A percentile compares a stretch with the other conserved stretches of the same genome.
Conservation (phyloP, 2,113 vertebrate genomes). For the Mus musculus region GRCm39 chr1:62297001-62297500, state of each 20-base stretch:
- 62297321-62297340: background rate
- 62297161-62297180: background rate
- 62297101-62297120: constrained; percentile 7
- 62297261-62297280: background rate
- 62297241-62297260: background rate
- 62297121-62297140: background rate
- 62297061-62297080: constrained; percentile 18
- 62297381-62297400: background rate
- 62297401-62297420: background rate
- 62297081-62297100: constrained; percentile 35
- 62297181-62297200: background rate
- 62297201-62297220: background rate
- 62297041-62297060: background rate
- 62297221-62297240: background rate
- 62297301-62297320: background rate
- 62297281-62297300: background rate
- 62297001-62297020: too few species aligned
- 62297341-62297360: background rate
- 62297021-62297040: too few species aligned
- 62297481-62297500: background rate
- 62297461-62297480: background rate
- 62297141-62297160: background rate
- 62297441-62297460: background rate
- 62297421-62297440: background rate
- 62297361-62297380: too few species aligned